These are phyloP conservation scores for Halcyon badia DNA, from an alignment of 2,797 vertebrate species.

Conservation along the genomic window DNA sequence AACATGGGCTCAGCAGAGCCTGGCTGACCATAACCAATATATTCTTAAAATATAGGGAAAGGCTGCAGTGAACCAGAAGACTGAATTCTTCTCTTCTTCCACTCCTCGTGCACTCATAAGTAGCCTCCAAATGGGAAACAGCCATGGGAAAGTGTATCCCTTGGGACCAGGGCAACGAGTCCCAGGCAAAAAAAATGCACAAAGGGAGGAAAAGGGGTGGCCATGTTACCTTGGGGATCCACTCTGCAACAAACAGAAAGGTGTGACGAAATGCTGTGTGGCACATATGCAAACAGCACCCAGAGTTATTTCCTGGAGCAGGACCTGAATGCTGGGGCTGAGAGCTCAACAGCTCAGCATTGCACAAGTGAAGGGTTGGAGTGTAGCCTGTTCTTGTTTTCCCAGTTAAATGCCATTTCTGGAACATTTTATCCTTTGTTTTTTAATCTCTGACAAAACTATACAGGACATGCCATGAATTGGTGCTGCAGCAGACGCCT, in stretches of 20 bases:
- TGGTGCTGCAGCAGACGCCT: not conserved
- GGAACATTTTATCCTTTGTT: conserved; percentile 79
- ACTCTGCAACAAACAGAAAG: conserved; percentile 34
- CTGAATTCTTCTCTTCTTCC: not conserved
- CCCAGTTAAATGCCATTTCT: conserved; percentile 74
- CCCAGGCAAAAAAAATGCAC: not conserved
- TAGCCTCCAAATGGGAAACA: not conserved
- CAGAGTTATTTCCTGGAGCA: conserved; percentile 12
- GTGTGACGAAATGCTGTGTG: not conserved
- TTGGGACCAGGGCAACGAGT: not conserved
- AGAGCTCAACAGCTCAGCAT: not conserved
- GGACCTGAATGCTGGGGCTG: not conserved
- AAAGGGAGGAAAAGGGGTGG: conserved; percentile 25
- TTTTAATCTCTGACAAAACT: conserved; percentile 80
- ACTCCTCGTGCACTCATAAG: not conserved
- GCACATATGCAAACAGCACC: conserved; percentile 19
- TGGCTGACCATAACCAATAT: not conserved
- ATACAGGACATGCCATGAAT: conserved; percentile 34
- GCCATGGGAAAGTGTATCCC: not conserved
- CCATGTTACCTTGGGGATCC: conserved; percentile 7
- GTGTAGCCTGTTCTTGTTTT: conserved; percentile 74
- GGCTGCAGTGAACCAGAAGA: not conserved
- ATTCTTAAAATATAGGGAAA: not conserved
- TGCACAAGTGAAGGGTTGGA: conserved; percentile 27
- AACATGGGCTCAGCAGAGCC: not conserved